Conservation (phyloP, 2,113 vertebrate genomes). For the Ammospiza caudacuta region DNA sequence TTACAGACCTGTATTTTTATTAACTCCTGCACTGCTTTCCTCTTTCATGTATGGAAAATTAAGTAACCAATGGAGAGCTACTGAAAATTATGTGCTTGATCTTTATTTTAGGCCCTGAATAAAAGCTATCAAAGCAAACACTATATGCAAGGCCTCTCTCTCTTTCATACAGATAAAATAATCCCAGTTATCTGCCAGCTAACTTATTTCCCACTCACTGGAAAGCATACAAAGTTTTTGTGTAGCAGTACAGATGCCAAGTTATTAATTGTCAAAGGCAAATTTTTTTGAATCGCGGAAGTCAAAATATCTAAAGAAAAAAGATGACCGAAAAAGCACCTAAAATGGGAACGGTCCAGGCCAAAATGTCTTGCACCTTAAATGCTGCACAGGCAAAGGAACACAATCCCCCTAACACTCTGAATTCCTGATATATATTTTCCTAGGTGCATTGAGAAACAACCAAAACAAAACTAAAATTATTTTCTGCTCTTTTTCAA, state of each 20-base stretch:
- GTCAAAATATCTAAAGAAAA: background rate
- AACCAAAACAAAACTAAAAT: background rate
- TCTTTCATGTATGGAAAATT: background rate
- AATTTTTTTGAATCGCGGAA: background rate
- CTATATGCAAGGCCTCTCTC: background rate
- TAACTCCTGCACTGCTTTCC: background rate
- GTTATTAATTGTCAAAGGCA: background rate
- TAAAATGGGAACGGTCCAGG: background rate
- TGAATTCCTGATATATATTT: background rate
- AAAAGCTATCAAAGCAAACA: constrained; percentile 14
- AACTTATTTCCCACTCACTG: background rate
- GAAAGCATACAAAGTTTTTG: background rate
- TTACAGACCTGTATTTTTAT: constrained; percentile 20
- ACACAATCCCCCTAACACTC: background rate
- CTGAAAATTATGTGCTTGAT: constrained; percentile 2
- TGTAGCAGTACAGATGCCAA: background rate
- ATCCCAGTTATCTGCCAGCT: background rate
- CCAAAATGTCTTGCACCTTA: background rate
- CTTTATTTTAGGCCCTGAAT: background rate
- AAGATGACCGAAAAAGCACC: background rate
- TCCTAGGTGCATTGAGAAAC: background rate
- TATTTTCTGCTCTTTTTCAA: background rate
- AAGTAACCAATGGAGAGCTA: background rate
- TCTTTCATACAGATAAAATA: background rate
- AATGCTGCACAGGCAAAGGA: background rate